Percentiles rank a stretch among this genome's conserved stretches.
Conservation (phyloP, 2,113 vertebrate species). For the Sinocyclocheilus rhinocerous region DNA sequence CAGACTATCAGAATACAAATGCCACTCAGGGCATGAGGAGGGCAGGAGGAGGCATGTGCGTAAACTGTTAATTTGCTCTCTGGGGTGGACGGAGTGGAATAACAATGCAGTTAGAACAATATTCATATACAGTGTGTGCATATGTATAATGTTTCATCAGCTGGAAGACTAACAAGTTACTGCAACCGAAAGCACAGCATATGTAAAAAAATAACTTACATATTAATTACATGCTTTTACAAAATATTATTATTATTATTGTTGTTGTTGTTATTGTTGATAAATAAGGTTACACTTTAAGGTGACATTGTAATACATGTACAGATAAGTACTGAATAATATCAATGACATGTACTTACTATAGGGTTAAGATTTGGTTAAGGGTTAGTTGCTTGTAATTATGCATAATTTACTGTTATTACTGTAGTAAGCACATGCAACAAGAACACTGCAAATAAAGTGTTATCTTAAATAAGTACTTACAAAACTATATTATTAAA, state of each 20-base stretch:
- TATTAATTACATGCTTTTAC: background rate
- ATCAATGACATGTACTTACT: background rate
- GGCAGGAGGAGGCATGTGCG: constrained; percentile 68
- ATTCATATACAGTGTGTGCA: constrained; percentile 33
- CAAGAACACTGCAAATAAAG: background rate
- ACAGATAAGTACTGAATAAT: background rate
- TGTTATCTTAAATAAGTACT: no score
- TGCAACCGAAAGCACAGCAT: background rate
- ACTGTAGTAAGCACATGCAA: background rate
- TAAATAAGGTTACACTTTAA: no score
- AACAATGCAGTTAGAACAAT: constrained; percentile 36
- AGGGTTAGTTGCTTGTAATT: background rate
- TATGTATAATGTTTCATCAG: constrained; percentile 1
- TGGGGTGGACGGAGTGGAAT: constrained; percentile 60
- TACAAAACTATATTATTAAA: no score
- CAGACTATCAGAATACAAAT: constrained; percentile 73
- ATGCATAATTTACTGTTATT: background rate
- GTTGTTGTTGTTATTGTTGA: no score
- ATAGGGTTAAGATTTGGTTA: background rate
- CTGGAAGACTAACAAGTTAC: constrained; percentile 1
- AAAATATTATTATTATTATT: background rate
- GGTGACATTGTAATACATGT: background rate
- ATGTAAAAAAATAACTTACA: background rate
- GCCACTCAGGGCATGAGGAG: constrained; percentile 71
- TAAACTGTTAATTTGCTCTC: constrained; percentile 76